A percentile compares a stretch with the other conserved stretches of the same genome.
Conservation (phyloP, 2,888 invertebrate species). For the Maniola hyperantus region DNA sequence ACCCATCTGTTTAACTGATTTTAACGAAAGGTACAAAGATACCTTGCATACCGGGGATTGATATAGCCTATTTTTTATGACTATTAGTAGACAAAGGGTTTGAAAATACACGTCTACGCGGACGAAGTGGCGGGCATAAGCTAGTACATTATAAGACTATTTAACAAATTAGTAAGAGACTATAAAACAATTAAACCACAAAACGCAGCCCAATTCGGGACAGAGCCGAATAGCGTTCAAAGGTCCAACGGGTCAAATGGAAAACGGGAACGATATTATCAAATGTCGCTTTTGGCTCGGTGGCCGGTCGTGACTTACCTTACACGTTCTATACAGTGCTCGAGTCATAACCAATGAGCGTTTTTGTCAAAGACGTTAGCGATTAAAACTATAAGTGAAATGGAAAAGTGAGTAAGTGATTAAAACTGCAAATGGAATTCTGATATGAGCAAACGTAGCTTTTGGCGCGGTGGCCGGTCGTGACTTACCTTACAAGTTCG, state of each 20-base stretch:
- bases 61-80: too few species aligned
- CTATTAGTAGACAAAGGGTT: too few species aligned
- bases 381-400: slow-evolving; percentile 48
- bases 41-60: too few species aligned
- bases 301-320: slow-evolving; percentile 79
- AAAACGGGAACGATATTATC: slow-evolving; percentile 77
- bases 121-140: too few species aligned
- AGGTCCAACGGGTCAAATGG: slow-evolving; percentile 66
- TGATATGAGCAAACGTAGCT: slow-evolving; percentile 74
- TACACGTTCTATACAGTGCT: slow-evolving; percentile 55
- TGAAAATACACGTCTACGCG: too few species aligned
- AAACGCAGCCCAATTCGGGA: slow-evolving; percentile 42
- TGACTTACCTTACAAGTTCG: slow-evolving; percentile 76
- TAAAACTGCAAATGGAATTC: slow-evolving; percentile 59
- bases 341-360: slow-evolving; percentile 45
- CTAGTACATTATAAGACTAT: too few species aligned
- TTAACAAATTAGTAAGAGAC: background rate
- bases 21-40: too few species aligned
- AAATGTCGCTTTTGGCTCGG: slow-evolving; percentile 74
- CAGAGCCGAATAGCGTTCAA: slow-evolving; percentile 53
- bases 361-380: background rate
- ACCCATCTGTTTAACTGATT: too few species aligned
- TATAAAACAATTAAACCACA: slow-evolving; percentile 16
- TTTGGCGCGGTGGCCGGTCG: slow-evolving; percentile 75
- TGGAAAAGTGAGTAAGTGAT: slow-evolving; percentile 48